Evolutionary conservation across 1,140 invertebrate species (phyloP).

Genomic region (Heliconius himera): DNA sequence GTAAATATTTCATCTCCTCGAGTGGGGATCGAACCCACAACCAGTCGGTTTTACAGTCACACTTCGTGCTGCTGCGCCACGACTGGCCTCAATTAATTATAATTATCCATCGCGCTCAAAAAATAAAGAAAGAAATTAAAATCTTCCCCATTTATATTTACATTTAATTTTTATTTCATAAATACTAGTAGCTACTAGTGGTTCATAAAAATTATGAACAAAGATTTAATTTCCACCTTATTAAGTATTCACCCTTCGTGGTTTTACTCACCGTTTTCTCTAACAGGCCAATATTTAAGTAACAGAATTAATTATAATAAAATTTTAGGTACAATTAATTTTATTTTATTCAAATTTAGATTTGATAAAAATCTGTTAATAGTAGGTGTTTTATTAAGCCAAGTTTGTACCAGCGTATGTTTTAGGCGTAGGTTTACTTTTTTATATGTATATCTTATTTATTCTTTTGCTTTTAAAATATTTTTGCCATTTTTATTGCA

Average conservation of each 20-base stretch:
- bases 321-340: background rate
- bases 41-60: no score
- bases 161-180: background rate
- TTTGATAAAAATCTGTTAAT: background rate
- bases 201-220: conserved; percentile 4
- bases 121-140: background rate
- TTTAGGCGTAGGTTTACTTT: no score
- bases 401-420: background rate
- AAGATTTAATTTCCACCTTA: conserved; percentile 28
- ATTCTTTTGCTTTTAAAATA: no score
- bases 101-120: no score
- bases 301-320: conserved; percentile 2
- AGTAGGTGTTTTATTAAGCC: background rate
- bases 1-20: no score
- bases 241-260: conserved; percentile 27
- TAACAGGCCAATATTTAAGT: background rate
- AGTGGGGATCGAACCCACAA: no score
- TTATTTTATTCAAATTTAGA: background rate
- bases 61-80: no score
- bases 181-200: background rate
- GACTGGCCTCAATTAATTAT: no score
- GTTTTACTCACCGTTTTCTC: conserved; percentile 21
- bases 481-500: no score
- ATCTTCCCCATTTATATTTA: conserved; percentile 3
- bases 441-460: no score